Percentiles rank a stretch among this genome's conserved stretches.
Evolutionary conservation across 2,888 invertebrate genomes (phyloP).

Genomic region (Torymus texanus): DNA sequence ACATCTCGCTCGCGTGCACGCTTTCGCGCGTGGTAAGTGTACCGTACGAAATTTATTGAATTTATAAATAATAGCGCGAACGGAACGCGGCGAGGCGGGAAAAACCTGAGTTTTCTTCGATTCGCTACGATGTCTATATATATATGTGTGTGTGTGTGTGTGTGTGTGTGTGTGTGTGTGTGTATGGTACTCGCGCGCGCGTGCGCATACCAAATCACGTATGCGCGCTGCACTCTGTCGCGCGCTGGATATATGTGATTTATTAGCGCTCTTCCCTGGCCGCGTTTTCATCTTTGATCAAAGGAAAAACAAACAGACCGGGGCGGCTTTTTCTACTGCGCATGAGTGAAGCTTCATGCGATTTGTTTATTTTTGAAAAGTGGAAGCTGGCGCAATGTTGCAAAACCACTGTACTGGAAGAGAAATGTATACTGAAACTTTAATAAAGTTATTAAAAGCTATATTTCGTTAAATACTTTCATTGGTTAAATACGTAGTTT

Average conservation of each 20-base stretch:
- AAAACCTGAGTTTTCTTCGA: constrained; percentile 30
- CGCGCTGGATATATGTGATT: constrained; percentile 43
- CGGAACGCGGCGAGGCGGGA: constrained; percentile 9
- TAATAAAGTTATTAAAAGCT: background rate
- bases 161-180: no score
- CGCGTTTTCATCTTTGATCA: constrained; percentile 18
- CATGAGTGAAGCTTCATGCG: constrained; percentile 9
- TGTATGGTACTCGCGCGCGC: no score
- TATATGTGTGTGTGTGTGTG: no score
- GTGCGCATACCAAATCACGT: constrained; percentile 32
- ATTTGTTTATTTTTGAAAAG: background rate
- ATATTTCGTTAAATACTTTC: no score
- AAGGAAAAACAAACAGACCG: background rate
- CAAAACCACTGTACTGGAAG: no score
- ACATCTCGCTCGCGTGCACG: no score
- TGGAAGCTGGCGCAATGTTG: no score
- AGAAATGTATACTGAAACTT: no score
- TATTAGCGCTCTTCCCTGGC: constrained; percentile 16
- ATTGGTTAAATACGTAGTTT: no score
- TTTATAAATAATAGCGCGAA: constrained; percentile 7
- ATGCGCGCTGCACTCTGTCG: constrained; percentile 9
- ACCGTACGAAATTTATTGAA: background rate
- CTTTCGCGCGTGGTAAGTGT: no score
- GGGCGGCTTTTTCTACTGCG: no score
- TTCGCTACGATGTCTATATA: background rate